A percentile compares a stretch with the other conserved stretches of the same genome.
phyloP scores from a whole-genome alignment of 2,113 vertebrate genomes.

The Melanotaenia duboulayi region DNA sequence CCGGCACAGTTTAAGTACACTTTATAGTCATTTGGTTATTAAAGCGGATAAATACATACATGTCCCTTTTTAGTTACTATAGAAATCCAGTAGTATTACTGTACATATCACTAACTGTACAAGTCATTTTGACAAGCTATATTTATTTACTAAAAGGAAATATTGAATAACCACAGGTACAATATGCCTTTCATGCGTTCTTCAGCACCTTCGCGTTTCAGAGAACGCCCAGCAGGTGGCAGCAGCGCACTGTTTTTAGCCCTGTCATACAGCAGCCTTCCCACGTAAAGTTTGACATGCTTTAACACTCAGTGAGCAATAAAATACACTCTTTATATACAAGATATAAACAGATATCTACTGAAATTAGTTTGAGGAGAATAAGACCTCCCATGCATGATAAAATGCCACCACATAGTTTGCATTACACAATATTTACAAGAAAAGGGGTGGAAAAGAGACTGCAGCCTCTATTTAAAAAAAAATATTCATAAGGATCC shows the following conservation, averaged over 20 bases:
- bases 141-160: conserved; percentile 10
- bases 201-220: conserved; percentile 3
- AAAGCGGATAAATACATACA: not conserved
- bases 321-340: conserved; percentile 50
- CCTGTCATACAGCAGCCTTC: not conserved
- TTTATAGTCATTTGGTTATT: conserved; percentile 18
- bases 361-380: conserved; percentile 33
- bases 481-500: not conserved
- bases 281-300: not conserved
- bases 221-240: conserved; percentile 70
- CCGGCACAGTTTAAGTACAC: conserved; percentile 29
- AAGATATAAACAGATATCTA: conserved; percentile 50
- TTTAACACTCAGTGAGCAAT: conserved; percentile 8
- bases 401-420: conserved; percentile 31
- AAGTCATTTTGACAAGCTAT: conserved; percentile 24
- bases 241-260: conserved; percentile 50
- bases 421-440: conserved; percentile 58
- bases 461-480: conserved; percentile 16
- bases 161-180: not conserved
- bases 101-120: conserved; percentile 65
- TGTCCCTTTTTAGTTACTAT: conserved; percentile 14
- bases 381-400: conserved; percentile 52
- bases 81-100: conserved; percentile 36
- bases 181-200: not conserved
- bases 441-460: not conserved